Conservation (phyloP, 2,888 invertebrate genomes). For the Polyommatus icarus region DNA sequence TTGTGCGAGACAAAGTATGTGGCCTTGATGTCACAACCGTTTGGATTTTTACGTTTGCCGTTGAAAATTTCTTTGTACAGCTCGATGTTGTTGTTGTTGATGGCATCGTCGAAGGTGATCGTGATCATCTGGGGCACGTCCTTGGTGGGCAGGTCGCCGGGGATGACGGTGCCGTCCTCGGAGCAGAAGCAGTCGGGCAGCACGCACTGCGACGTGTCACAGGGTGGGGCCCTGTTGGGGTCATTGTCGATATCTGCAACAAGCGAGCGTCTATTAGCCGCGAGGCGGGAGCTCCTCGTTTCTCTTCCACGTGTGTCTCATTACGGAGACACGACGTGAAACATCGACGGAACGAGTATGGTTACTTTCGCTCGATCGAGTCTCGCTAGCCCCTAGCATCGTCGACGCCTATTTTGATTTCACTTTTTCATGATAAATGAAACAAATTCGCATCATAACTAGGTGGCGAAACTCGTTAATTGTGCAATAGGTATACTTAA, state of each 20-base stretch:
- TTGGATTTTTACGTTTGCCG: constrained; percentile 93
- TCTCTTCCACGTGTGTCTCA: constrained; percentile 33
- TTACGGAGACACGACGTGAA: constrained; percentile 27
- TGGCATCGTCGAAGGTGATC: constrained; percentile 96
- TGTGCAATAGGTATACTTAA: constrained; percentile 37
- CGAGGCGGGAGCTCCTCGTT: background rate
- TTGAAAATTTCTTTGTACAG: constrained; percentile 96
- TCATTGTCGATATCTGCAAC: constrained; percentile 93
- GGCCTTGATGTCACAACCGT: constrained; percentile 95
- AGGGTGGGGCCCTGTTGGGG: constrained; percentile 94
- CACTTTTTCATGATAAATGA: constrained; percentile 58
- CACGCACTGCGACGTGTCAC: constrained; percentile 91
- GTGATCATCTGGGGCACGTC: constrained; percentile 97
- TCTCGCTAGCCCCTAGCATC: constrained; percentile 57
- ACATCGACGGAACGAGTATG: constrained; percentile 59
- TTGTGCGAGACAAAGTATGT: constrained; percentile 96
- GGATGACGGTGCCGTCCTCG: constrained; percentile 93
- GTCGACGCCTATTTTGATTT: constrained; percentile 65
- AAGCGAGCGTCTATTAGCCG: constrained; percentile 37
- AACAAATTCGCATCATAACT: constrained; percentile 37
- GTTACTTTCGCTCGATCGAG: constrained; percentile 74
- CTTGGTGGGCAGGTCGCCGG: constrained; percentile 89
- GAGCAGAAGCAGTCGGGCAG: constrained; percentile 97
- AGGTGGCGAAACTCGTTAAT: constrained; percentile 38
- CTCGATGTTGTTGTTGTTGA: constrained; percentile 97